These are phyloP conservation scores for Neolamprologus variostigma DNA, from an alignment of 2,113 vertebrate genomes.

Conservation along the genomic window DNA sequence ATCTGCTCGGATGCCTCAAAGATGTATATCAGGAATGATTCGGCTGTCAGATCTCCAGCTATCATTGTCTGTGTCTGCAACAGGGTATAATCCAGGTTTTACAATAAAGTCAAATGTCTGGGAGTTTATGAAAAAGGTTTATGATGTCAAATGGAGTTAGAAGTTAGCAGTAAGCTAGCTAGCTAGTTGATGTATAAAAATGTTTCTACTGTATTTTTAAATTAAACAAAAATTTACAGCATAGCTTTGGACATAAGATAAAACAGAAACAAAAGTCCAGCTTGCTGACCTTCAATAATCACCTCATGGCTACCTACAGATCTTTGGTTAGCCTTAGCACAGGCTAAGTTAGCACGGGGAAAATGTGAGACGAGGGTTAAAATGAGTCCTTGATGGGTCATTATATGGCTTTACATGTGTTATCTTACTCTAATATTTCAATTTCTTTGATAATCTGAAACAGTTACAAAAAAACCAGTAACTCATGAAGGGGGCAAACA, in stretches of 20 bases:
- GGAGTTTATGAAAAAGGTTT: not conserved
- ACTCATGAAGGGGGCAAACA: not conserved
- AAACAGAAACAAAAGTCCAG: not conserved
- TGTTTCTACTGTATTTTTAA: not conserved
- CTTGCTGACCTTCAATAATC: not conserved
- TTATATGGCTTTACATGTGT: not conserved
- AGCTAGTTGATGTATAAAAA: not conserved
- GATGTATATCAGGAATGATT: not conserved
- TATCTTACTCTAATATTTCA: not conserved
- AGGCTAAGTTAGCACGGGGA: not conserved
- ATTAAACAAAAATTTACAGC: not conserved
- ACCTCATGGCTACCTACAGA: not conserved
- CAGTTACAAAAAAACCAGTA: fast-evolving
- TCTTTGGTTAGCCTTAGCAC: not conserved
- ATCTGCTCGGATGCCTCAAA: not conserved
- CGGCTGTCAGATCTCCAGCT: not conserved
- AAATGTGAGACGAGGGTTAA: not conserved
- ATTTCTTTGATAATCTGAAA: not conserved
- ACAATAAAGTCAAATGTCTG: not conserved
- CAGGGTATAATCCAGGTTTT: not conserved
- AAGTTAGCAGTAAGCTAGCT: not conserved
- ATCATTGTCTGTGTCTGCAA: not conserved
- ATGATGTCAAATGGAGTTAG: not conserved
- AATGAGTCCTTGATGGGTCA: not conserved
- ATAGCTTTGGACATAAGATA: not conserved